These are phyloP conservation scores for Eretmocerus hayati DNA, from an alignment of 2,888 invertebrate genomes.

Conservation along the genomic window DNA sequence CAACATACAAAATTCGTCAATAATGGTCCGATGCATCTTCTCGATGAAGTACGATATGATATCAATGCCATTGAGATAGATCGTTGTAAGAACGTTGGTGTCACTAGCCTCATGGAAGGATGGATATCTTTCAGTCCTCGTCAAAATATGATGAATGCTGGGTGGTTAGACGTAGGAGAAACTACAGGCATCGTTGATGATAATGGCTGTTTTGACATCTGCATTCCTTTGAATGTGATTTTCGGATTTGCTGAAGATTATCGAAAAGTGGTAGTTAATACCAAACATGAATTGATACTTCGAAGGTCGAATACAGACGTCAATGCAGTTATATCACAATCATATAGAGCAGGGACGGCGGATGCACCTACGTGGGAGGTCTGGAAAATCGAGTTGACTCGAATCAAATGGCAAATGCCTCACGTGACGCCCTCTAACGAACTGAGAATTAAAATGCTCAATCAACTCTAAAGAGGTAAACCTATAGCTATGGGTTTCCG, in stretches of 20 bases:
- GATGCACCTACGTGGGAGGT: constrained; percentile 19
- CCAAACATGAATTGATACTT: constrained; percentile 23
- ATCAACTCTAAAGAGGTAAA: constrained; percentile 18
- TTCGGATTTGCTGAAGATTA: constrained; percentile 28
- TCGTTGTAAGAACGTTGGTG: neutral
- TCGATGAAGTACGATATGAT: neutral
- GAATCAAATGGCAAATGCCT: constrained; percentile 11
- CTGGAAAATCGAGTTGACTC: constrained; percentile 27
- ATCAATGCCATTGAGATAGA: neutral
- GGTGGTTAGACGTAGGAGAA: constrained; percentile 24
- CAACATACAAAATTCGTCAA: neutral
- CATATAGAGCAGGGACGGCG: neutral
- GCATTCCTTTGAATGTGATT: constrained; percentile 33
- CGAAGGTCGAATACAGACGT: neutral
- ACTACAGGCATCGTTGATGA: constrained; percentile 12
- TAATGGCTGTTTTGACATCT: constrained; percentile 30
- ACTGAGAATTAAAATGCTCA: constrained; percentile 21
- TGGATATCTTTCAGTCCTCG: neutral
- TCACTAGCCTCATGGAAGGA: neutral
- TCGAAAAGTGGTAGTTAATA: constrained; percentile 10
- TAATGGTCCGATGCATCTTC: neutral
- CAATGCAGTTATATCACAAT: neutral
- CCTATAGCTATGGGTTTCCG: constrained; percentile 30
- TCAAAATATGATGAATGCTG: constrained; percentile 24
- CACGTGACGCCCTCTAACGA: constrained; percentile 19